Evolutionary conservation across 2,113 vertebrate genomes (phyloP), one percentile per base, ranked within the genome.

Genomic region (Alectura lathami): DNA sequence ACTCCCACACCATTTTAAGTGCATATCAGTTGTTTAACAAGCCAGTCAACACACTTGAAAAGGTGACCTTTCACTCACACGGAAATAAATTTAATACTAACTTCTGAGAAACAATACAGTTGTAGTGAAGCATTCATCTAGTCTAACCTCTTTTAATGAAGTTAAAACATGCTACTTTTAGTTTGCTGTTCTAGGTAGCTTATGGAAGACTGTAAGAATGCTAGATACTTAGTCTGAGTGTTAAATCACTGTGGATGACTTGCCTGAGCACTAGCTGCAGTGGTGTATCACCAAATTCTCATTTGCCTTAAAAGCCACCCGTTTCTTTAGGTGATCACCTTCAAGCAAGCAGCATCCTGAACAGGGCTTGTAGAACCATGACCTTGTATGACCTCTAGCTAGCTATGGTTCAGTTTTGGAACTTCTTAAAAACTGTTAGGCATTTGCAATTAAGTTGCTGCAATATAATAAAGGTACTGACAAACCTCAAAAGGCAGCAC

Each of bases 161-260:
- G 4, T 74, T 51, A 32, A 54, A 21, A 40, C 5, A 53, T 18
- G 60, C 5, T 14, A 21, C 16, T 86, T 78, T 45, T 24, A 32
- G 22, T 68, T 40, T 63, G 60, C 40, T 63, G 26, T 40, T 63
- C 26, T 29, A 63, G 7, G 8, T 40, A 63, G 60, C 12, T 40
- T 6, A 57, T 2, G 69, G 7, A 9, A 17, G 9, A 63, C 7
- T 29, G 29, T 26, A 26, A 40, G n/a, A 40, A 14, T 23, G 4
- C 32, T 47, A 17, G 48, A 45, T 40, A 26, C 20, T 69, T 40
- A n/a, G 21, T 34, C n/a, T 77, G 11, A 7, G 5, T 4, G 3
- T 74, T 51, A 51, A 62, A 50, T 14, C 34, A 6, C 34, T 2
- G 2, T 4, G 7, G 27, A 15, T 0, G 0, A 59, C 45, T 67